Conservation (phyloP, 2,113 vertebrate species). For the Lanius ludovicianus region DNA sequence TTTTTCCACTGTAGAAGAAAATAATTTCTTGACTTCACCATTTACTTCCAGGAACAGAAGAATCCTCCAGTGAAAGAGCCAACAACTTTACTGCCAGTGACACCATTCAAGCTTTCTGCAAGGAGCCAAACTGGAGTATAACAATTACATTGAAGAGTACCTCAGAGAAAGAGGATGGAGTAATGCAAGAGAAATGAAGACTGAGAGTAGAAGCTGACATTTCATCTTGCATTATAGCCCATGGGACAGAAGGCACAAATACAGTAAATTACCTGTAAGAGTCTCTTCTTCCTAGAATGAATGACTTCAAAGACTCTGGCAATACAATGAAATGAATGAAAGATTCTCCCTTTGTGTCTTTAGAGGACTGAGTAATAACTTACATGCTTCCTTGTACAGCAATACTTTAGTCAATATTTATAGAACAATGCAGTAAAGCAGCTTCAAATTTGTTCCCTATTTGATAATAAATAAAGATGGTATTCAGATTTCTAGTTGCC, state of each 20-base stretch:
- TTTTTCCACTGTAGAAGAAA: neutral
- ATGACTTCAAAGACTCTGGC: conserved; percentile 3
- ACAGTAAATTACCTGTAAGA: conserved; percentile 29
- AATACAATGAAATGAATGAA: conserved; percentile 38
- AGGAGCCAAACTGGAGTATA: neutral
- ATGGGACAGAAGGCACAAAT: conserved; percentile 26
- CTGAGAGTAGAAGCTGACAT: conserved; percentile 26
- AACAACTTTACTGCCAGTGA: neutral
- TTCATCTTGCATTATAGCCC: conserved; percentile 28
- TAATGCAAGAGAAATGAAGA: conserved; percentile 41
- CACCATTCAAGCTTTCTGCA: conserved; percentile 1
- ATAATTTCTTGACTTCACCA: neutral
- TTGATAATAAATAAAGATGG: conserved; percentile 43
- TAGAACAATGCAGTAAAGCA: conserved; percentile 35
- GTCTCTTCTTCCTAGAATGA: conserved; percentile 8
- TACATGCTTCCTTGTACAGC: neutral
- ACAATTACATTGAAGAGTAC: neutral
- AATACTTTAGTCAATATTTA: conserved; percentile 58
- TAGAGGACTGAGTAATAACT: conserved; percentile 40
- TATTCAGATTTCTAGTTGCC: conserved; percentile 16
- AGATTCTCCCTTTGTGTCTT: conserved; percentile 21
- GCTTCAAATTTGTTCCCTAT: conserved; percentile 34
- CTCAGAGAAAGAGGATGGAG: neutral
- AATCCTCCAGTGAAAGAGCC: neutral
- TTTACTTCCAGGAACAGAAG: neutral